Base-by-base conservation (phyloP, 1,140 invertebrate species). In the Danaus plexippus region DNA sequence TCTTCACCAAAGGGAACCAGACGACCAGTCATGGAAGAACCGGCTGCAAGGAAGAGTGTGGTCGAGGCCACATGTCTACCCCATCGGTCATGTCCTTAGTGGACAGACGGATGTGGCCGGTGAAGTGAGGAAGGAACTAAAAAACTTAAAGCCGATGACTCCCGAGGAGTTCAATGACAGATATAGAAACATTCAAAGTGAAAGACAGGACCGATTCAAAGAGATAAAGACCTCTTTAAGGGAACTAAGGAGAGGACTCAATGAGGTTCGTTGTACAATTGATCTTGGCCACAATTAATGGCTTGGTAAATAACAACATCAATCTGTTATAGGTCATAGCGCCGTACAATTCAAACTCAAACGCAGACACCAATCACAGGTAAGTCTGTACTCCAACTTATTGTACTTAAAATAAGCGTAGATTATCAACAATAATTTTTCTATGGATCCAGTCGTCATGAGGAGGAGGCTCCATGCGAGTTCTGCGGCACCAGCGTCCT, bases 191-290 rank as follows among this genome's bases (percentile, higher is more conserved):
- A 15, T 15, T 15, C 15, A 15, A 15, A 15, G 15, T 15, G 32
- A 40, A 44, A 54, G 57, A 43, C 15, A 0, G 4, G 70, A 83
- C 44, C 59, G 80, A 13, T 80, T 80, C 58, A 75, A 67, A 47
- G 70, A 77, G 63, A 84, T 84, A 58, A 81, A 80, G 64, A 70
- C 69, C 8, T 81, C 77, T 0, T 48, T 84, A 46, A 62, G 69
- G 53, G 78, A 80, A 48, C 59, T 81, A 10, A 47, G 80, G 10
- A 54, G 78, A 1, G 78, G 76, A 9, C 55, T 81, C 42, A 81
- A 81, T 53, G 80, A 79, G 75, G 80, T 80, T 15, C 15, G 15
- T 15, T 15, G 15, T 15, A 15, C 3, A 15, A 15, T 15, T 15
- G 15, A 15, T 15, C 15, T 15, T 15, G 15, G 15, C 15, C 1